Evolutionary conservation across 2,888 invertebrate genomes (phyloP).

Genomic region (Boloria euphrosyne): DNA sequence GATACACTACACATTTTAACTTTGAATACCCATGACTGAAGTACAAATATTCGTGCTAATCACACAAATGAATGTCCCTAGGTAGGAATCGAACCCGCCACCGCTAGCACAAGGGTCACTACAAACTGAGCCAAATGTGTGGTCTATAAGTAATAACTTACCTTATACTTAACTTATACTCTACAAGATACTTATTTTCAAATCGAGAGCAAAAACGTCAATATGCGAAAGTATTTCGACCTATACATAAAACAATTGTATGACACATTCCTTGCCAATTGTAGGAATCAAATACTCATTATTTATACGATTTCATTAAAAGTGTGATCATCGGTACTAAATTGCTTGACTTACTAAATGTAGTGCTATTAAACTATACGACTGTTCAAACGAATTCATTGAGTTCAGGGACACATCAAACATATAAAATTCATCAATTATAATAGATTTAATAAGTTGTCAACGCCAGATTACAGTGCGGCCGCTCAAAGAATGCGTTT

Average conservation of each 20-base stretch:
- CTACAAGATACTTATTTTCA: too few species aligned
- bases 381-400: constrained; percentile 7
- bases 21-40: too few species aligned
- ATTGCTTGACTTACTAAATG: constrained; percentile 6
- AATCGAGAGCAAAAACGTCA: neutral
- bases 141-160: too few species aligned
- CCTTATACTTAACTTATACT: too few species aligned
- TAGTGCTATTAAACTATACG: neutral
- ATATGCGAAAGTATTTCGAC: neutral
- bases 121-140: too few species aligned
- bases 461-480: neutral
- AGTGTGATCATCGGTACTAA: constrained; percentile 22
- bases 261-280: constrained; percentile 22
- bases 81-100: too few species aligned
- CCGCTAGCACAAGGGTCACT: too few species aligned
- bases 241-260: neutral
- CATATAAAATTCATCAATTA: neutral
- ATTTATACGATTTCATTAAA: constrained; percentile 20
- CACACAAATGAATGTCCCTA: too few species aligned
- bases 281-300: constrained; percentile 22
- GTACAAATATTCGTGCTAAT: too few species aligned
- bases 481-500: too few species aligned
- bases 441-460: neutral
- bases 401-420: neutral
- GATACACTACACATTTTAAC: too few species aligned